A percentile compares a stretch with the other conserved stretches of the same genome.
Evolutionary conservation across 1,140 invertebrate genomes (phyloP).

Genomic region (Drosophila rhopaloa): DNA sequence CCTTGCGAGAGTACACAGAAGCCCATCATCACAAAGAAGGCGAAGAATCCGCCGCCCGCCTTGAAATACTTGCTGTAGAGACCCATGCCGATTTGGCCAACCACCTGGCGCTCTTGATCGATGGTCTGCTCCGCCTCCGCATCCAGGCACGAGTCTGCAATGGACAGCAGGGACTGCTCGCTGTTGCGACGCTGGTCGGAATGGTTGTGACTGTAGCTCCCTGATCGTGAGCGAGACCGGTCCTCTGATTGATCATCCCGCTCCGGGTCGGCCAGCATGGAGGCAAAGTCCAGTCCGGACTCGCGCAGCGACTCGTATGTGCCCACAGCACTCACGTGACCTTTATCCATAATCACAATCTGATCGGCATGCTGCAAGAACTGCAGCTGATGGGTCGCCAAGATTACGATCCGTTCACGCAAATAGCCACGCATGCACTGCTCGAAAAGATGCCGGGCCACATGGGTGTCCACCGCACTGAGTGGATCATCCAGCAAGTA

Average conservation of each 20-base stretch:
- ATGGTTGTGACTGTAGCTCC: slow-evolving; percentile 58
- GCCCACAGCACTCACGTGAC: slow-evolving; percentile 86
- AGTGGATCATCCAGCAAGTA: slow-evolving; percentile 94
- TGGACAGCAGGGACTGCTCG: slow-evolving; percentile 84
- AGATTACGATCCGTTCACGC: slow-evolving; percentile 89
- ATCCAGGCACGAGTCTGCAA: slow-evolving; percentile 86
- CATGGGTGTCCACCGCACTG: slow-evolving; percentile 91
- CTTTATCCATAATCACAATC: slow-evolving; percentile 88
- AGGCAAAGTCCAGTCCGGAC: slow-evolving; percentile 88
- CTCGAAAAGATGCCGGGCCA: slow-evolving; percentile 89
- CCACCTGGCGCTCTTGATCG: slow-evolving; percentile 86
- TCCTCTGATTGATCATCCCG: slow-evolving; percentile 82
- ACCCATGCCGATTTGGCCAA: slow-evolving; percentile 86
- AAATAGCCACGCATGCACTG: slow-evolving; percentile 89
- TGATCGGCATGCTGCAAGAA: slow-evolving; percentile 91
- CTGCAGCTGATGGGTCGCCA: slow-evolving; percentile 94
- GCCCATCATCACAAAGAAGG: slow-evolving; percentile 85
- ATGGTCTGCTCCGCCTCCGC: slow-evolving; percentile 69
- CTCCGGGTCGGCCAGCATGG: slow-evolving; percentile 86
- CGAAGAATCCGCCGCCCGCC: slow-evolving; percentile 86
- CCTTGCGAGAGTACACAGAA: slow-evolving; percentile 86
- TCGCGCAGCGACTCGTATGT: slow-evolving; percentile 88
- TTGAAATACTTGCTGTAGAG: slow-evolving; percentile 88
- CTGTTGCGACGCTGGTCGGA: slow-evolving; percentile 82
- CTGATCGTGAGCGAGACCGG: slow-evolving; percentile 60